Base-by-base conservation (phyloP, 2,888 invertebrate genomes). In the Nycteola revayana region DNA sequence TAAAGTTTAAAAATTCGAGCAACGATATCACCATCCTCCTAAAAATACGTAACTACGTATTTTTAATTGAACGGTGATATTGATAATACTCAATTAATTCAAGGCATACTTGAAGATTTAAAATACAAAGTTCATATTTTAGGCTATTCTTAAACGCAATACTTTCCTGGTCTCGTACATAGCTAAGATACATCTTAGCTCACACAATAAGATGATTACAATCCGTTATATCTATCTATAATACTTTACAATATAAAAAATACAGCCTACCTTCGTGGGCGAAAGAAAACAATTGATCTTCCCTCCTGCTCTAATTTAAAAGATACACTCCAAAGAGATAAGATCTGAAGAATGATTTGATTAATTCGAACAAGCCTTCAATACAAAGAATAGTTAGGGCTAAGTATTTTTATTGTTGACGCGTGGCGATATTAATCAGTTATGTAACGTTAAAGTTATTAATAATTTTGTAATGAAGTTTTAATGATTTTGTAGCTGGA, bases 141-240 rank as follows among this genome's bases (percentile, higher is more conserved):
- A n/a, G n/a, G n/a, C n/a, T n/a, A n/a, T n/a, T n/a, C n/a, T n/a
- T n/a, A n/a, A n/a, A n/a, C n/a, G 21, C 50, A 14, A 56, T 25
- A 80, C 70, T 81, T 78, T 43, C 60, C 22, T 21, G 8, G 50
- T 27, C 9, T 73, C 64, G 47, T 67, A 64, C 66, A 29, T 34
- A 40, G 36, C 54, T 55, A 53, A 77, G 75, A 76, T 75, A 76
- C 74, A 74, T 80, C 82, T 79, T 74, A 75, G 75, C 77, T 76
- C 79, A 84, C 80, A 87, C 86, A 87, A 88, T 85, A 74, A 84
- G 79, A 84, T 84, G 86, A 87, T 87, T 88, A 86, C 85, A 84
- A 85, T 84, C 84, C 85, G 82, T 80, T 86, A 85, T 85, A 81
- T 67, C 77, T 80, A 83, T 75, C 77, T 75, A 75, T 73, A 71